Base-by-base conservation (phyloP, 64 coral and sea anemone genomes). In the Dendronephthya gigantea region DNA sequence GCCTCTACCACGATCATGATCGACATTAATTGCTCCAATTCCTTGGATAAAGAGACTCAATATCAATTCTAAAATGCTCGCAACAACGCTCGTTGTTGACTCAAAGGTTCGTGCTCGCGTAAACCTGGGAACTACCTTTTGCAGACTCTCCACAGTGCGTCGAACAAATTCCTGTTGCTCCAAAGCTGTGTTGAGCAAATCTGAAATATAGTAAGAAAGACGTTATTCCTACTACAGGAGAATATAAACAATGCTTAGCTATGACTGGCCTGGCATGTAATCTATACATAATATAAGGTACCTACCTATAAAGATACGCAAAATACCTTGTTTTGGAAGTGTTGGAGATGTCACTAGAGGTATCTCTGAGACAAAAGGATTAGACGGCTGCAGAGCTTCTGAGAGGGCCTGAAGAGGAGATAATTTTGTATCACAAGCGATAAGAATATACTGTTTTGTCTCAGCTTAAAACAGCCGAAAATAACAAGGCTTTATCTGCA, bases 1-100 rank as follows among this genome's bases (percentile, higher is more conserved):
- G 94, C 94, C 47, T 97, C 90, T 9, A 97, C 94, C 32, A 97
- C 94, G 2, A 88, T 88, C 30, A 97, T 84, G n/a, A 97, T 86
- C 45, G 94, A 97, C 25, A 89, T 93, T 29, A 97, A 84, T 62
- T 97, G 94, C 50, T 97, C 94, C 38, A 97, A 84, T 82, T 97
- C 94, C 94, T 97, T 85, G 12, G 82, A 86, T 74, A 31, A 36
- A 75, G 25, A 27, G 16, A 50, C 4, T 50, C 11, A 51, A 10
- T 12, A 50, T 56, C 55, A 29, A 45, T 85, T 52, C 4, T 85
- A 45, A 51, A 15, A 22, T 56, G 12, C 31, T 48, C n/a, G 23
- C 22, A 50, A 10, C 29, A 17, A 85, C 22, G 10, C 27, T 0
- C 43, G 19, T 38, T n/a, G n/a, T n/a, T n/a, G n/a, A 47, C 2